Base-by-base conservation (phyloP, 1,140 invertebrate species). In the Diploscapter pachys region DNA sequence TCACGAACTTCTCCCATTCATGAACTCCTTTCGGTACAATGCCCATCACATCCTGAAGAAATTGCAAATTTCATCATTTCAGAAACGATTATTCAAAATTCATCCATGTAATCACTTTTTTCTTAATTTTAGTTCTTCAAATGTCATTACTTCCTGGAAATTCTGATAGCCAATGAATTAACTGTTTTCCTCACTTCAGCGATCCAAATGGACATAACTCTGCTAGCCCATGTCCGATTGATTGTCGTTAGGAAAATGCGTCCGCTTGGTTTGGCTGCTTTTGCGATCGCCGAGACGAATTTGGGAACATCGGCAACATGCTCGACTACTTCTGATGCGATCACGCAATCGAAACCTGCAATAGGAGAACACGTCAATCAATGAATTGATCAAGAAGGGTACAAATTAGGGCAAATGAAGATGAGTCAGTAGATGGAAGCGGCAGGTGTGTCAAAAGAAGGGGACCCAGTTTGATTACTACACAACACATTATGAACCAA, bases 231-330 rank as follows among this genome's bases (percentile, higher is more conserved):
- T 0, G 94, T 96, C 87, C 91, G 91, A 83, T 94, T 96, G 4
- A 95, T 88, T 3, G 95, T 97, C 5, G 96, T 97, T 69, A 98
- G 88, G 86, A 97, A 96, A 71, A 97, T 88, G 2, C 91, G 93
- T n/a, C 94, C 94, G 5, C 91, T 90, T 6, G 92, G 91, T 88
- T 90, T 80, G 13, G 85, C 83, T 3, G 91, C 86, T 50, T 90
- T 85, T 11, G 90, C 87, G 83, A 92, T 93, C 63, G 87, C 86
- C 81, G 90, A 87, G 4, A 98, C 81, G 88, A 98, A 96, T 2
- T 89, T 83, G 57, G 91, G 88, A 67, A 91, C 89, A 83, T 93
- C 88, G 9, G 88, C 82, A 0, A 98, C 91, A 88, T 99, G 96
- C 86, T 99, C 96, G 72, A 98, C 86, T 0, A 98, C 83, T 71